A percentile compares a stretch with the other conserved stretches of the same genome.
Conservation (phyloP, 1,140 invertebrate species). For the Ptiloglossa arizonensis region DNA sequence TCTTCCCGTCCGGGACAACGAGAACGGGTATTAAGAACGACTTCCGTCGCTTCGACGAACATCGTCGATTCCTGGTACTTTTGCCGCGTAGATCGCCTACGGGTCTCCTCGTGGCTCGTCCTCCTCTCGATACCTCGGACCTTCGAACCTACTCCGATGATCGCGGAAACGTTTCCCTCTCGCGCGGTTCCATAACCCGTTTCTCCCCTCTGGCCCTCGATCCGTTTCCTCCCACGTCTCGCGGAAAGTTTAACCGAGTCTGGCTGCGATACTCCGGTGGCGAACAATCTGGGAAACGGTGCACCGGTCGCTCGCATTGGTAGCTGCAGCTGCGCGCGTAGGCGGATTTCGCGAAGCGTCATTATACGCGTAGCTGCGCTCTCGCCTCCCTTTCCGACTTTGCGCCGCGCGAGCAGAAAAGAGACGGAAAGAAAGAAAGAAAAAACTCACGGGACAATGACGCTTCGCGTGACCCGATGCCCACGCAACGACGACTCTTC, state of each 20-base stretch:
- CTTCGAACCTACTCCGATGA: conserved; percentile 2
- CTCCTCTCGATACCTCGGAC: conserved; percentile 1
- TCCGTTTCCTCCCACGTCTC: neutral
- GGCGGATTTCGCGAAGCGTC: neutral
- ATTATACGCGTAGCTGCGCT: neutral
- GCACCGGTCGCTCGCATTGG: neutral
- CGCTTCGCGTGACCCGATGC: conserved; percentile 11
- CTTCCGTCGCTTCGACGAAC: too few relatives aligned
- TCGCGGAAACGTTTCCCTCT: neutral
- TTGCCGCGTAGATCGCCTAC: too few relatives aligned
- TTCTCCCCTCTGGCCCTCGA: neutral
- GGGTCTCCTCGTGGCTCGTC: too few relatives aligned
- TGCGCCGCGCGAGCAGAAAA: too few relatives aligned
- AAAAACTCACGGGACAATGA: neutral
- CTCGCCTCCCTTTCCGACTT: conserved; percentile 5
- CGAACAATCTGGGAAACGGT: conserved; percentile 11
- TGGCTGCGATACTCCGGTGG: conserved; percentile 16
- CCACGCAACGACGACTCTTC: conserved; percentile 1
- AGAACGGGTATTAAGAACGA: too few relatives aligned
- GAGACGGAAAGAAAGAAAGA: too few relatives aligned
- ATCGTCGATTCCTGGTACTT: too few relatives aligned
- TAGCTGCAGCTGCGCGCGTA: neutral
- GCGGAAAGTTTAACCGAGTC: conserved; percentile 45
- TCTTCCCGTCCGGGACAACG: too few relatives aligned
- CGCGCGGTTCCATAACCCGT: neutral